phyloP scores from a whole-genome alignment of 2,797 vertebrate genomes.

The Leucoraja ocellata region DNA sequence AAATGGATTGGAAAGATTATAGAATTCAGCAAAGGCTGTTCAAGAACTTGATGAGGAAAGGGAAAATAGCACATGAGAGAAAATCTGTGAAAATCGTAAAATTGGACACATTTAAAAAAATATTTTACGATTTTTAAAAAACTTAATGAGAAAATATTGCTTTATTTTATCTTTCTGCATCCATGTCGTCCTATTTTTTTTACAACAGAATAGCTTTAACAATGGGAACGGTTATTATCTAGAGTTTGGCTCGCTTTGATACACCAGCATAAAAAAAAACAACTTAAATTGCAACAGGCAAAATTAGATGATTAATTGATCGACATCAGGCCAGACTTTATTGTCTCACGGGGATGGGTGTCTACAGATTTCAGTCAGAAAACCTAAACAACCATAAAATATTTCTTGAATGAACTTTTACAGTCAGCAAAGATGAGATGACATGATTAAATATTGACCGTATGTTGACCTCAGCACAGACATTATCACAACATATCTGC shows the following conservation, averaged over 20 bases:
- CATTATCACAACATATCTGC: background rate
- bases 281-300: background rate
- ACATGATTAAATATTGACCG: background rate
- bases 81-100: too few species aligned
- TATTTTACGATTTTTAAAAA: too few species aligned
- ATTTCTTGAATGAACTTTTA: background rate
- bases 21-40: too few species aligned
- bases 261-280: background rate
- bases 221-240: background rate
- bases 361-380: background rate
- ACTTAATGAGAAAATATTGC: background rate
- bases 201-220: background rate
- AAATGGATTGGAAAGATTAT: too few species aligned
- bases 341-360: background rate
- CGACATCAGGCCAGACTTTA: background rate
- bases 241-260: background rate
- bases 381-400: slow-evolving; percentile 19
- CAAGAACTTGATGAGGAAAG: too few species aligned
- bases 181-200: background rate
- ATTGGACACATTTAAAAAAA: too few species aligned
- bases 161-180: background rate
- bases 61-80: too few species aligned
- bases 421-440: background rate
- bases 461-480: background rate
- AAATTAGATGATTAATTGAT: background rate